phyloP scores from a whole-genome alignment of 2,113 vertebrate genomes.

The Hemiscyllium ocellatum region DNA sequence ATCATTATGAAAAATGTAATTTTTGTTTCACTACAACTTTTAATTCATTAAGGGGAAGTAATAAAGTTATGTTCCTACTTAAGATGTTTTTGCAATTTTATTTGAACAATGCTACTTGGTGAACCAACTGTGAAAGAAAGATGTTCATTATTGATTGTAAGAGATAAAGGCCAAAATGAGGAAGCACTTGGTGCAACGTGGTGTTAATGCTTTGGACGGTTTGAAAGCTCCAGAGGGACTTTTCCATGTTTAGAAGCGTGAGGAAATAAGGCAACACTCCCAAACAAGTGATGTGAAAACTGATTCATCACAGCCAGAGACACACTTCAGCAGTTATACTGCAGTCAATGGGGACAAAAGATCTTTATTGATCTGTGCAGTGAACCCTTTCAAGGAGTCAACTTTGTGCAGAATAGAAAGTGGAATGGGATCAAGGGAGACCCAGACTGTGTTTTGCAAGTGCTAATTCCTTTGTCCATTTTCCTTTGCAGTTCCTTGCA shows the following conservation, averaged over 20 bases:
- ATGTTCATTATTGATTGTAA: neutral
- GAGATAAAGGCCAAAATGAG: neutral
- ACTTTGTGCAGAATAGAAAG: neutral
- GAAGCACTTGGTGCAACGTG: neutral
- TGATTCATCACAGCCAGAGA: conserved; percentile 1
- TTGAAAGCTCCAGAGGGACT: neutral
- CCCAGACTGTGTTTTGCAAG: neutral
- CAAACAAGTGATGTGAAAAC: neutral
- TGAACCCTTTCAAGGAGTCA: conserved; percentile 16
- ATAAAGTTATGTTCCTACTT: neutral
- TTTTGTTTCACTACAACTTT: neutral
- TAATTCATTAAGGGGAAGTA: neutral
- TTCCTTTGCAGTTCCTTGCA: conserved; percentile 66
- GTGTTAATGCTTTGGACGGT: neutral
- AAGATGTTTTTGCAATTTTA: neutral
- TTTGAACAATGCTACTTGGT: neutral
- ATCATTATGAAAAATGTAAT: neutral
- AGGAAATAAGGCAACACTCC: neutral
- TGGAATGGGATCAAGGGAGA: conserved; percentile 25
- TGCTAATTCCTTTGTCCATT: conserved; percentile 38
- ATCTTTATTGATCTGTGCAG: neutral
- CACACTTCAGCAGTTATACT: neutral
- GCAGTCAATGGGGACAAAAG: neutral
- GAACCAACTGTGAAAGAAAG: neutral
- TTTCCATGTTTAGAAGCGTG: neutral